Base-by-base conservation (phyloP, 2,113 vertebrate species). In the Callionymus lyra region DNA sequence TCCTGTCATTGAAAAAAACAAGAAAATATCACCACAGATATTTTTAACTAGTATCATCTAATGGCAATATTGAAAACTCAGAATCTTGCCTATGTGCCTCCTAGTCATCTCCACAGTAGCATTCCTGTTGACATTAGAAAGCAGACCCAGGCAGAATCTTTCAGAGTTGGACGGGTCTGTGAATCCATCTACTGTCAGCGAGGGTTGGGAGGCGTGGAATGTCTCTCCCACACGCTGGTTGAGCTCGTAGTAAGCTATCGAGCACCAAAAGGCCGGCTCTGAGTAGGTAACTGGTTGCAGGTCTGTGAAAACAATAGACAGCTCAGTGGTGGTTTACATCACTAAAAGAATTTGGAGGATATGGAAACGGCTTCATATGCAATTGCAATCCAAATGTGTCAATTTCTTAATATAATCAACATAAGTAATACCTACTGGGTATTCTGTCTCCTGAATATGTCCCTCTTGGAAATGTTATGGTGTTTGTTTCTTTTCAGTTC, bases 161-260 rank as follows among this genome's bases (percentile, higher is more conserved):
- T 98, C 94, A 0, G 94, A 98, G 74, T 97, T 97, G 33, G 94
- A 98, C 19, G 94, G 94, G 64, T 98, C 94, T 76, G 94, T 98
- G 72, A 98, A 98, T 36, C 94, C 94, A 12, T 97, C 93, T 56
- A 98, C 94, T 0, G 93, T 97, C 57, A 98, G 82, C 0, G 94
- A 98, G 56, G 94, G 94, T 63, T 98, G 94, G 0, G 94, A 98
- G 0, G 94, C 94, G 31, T 98, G 94, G 68, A 98, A 98, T 15
- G 94, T 98, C 82, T 98, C 94, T 44, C 94, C 94, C 16, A 97
- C 94, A n/a, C 94, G 91, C 68, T 98, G 94, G 77, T 98, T 98
- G 59, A 98, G 78, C 81, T 98, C 94, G 12, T 97, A 98, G 80
- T 97, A 97, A 1, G 93, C 92, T 91, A 98, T 98, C 31, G 94